phyloP scores from a whole-genome alignment of 2,888 invertebrate genomes.

The Galeruca laticollis region DNA sequence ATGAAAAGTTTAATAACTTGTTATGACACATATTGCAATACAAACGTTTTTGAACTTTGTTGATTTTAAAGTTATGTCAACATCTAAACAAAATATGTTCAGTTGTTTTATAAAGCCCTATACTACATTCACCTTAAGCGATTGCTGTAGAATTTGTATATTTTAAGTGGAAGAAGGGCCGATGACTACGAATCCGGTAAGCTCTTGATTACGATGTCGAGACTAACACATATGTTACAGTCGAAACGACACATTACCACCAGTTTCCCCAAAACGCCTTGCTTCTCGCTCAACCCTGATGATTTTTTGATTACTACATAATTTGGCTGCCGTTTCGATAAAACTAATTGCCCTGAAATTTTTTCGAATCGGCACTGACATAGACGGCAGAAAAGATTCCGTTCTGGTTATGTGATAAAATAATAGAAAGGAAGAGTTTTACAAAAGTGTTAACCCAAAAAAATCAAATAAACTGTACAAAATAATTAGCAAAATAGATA shows the following conservation, averaged over 20 bases:
- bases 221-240: conserved; percentile 49
- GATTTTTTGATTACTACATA: conserved; percentile 43
- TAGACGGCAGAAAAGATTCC: neutral
- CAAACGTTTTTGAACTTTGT: too few species aligned
- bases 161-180: too few species aligned
- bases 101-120: neutral
- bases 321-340: conserved; percentile 30
- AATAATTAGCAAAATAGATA: too few species aligned
- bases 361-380: neutral
- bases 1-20: too few species aligned
- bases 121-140: neutral
- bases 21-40: too few species aligned
- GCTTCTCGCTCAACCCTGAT: conserved; percentile 23
- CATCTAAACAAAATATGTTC: too few species aligned
- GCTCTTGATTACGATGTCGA: conserved; percentile 47
- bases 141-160: neutral
- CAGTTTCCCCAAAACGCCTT: conserved; percentile 29
- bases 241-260: conserved; percentile 43
- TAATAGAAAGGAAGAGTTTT: too few species aligned
- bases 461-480: too few species aligned
- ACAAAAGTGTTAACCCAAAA: too few species aligned
- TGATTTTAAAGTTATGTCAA: too few species aligned
- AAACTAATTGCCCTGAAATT: neutral
- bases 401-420: too few species aligned
- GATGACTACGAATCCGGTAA: conserved; percentile 26